phyloP scores from a whole-genome alignment of 1,140 invertebrate genomes.

The Diuraphis noxia region DNA sequence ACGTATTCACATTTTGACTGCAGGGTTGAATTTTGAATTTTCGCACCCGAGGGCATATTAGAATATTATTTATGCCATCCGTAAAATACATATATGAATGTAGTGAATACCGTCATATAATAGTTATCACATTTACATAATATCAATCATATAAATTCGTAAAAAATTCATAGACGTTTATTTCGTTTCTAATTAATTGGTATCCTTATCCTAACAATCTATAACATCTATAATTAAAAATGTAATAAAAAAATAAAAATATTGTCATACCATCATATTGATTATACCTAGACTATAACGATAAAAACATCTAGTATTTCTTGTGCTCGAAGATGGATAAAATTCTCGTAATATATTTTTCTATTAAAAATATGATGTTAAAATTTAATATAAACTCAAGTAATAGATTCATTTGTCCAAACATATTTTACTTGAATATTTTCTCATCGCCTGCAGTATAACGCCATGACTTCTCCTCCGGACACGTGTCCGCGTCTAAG shows the following conservation, averaged over 20 bases:
- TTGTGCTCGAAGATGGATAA: background rate
- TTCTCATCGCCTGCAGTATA: background rate
- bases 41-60: no score
- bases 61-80: no score
- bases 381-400: background rate
- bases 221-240: no score
- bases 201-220: background rate
- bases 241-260: no score
- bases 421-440: background rate
- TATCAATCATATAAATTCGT: background rate
- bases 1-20: background rate
- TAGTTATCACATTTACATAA: background rate
- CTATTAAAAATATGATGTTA: background rate
- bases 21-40: background rate
- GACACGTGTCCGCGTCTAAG: no score
- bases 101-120: background rate
- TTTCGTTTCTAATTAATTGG: background rate
- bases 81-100: background rate
- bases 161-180: background rate
- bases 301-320: background rate
- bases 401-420: background rate
- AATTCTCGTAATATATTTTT: background rate
- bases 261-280: no score
- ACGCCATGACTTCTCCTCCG: no score
- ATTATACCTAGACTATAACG: background rate